phyloP scores from a whole-genome alignment of 2,888 invertebrate genomes.

The Zonitis immaculata region DNA sequence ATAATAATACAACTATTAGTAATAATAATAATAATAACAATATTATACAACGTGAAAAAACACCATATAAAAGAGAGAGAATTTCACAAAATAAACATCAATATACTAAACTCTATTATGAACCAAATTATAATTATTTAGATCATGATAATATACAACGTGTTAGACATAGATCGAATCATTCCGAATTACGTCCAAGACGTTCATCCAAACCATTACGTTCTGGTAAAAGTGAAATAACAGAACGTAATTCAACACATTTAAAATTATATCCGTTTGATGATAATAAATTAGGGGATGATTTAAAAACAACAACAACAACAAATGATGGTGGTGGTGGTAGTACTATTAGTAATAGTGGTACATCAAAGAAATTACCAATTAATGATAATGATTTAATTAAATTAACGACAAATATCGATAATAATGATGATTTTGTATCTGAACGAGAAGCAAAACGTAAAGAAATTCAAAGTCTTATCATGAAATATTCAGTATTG shows the following conservation, averaged over 20 bases:
- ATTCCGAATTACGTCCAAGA: conserved; percentile 44
- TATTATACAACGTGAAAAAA: conserved; percentile 59
- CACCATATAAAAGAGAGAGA: conserved; percentile 56
- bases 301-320: conserved; percentile 41
- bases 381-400: conserved; percentile 28
- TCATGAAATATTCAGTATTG: conserved; percentile 76
- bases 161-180: conserved; percentile 43
- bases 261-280: conserved; percentile 54
- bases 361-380: conserved; percentile 32
- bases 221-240: conserved; percentile 61
- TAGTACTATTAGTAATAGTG: conserved; percentile 30
- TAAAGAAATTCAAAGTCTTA: conserved; percentile 77
- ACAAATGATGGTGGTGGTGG: conserved; percentile 46
- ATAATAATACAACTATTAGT: background rate
- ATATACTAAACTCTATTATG: too few relatives aligned
- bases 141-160: conserved; percentile 43
- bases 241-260: conserved; percentile 50
- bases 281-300: conserved; percentile 44
- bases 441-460: conserved; percentile 74
- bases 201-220: conserved; percentile 52
- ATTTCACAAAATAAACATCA: conserved; percentile 31
- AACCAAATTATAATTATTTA: conserved; percentile 43
- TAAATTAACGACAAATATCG: conserved; percentile 26
- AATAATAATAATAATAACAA: conserved; percentile 6
- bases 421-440: conserved; percentile 53